phyloP scores from a whole-genome alignment of 1,140 invertebrate genomes.

The Drosophila kepulauana region DNA sequence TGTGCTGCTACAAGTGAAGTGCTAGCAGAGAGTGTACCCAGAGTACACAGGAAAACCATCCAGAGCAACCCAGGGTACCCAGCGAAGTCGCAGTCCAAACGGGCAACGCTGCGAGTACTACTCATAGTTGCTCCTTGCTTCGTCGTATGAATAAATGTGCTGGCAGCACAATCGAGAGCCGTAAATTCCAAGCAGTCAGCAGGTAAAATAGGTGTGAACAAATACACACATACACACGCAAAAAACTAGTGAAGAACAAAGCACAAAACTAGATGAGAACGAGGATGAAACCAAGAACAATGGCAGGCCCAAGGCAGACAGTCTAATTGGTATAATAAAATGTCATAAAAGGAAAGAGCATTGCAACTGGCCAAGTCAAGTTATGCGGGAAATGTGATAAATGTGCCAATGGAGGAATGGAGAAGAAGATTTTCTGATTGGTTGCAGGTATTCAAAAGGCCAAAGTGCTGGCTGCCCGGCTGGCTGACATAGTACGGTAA shows the following conservation, averaged over 20 bases:
- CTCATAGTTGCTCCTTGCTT: conserved; percentile 12
- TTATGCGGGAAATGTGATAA: conserved; percentile 35
- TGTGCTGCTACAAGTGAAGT: conserved; percentile 72
- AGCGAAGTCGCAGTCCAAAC: not conserved
- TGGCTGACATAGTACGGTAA: conserved; percentile 3
- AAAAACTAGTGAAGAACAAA: conserved; percentile 12
- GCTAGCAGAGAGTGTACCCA: conserved; percentile 32
- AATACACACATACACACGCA: conserved; percentile 12
- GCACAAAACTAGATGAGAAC: conserved; percentile 12
- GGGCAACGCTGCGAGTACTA: not conserved
- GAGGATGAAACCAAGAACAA: conserved; percentile 38
- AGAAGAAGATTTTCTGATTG: conserved; percentile 30
- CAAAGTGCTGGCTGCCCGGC: not conserved
- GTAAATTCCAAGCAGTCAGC: conserved; percentile 74
- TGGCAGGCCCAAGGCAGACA: conserved; percentile 42
- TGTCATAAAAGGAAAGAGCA: conserved; percentile 67
- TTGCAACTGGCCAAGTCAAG: conserved; percentile 29
- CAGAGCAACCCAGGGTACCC: not conserved
- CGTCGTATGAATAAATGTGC: conserved; percentile 72
- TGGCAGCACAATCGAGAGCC: conserved; percentile 72
- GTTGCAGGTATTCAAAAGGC: not conserved
- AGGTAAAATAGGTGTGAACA: conserved; percentile 63
- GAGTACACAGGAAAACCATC: conserved; percentile 20
- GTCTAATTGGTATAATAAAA: conserved; percentile 81
- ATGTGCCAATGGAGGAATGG: not conserved